A percentile compares a stretch with the other conserved stretches of the same genome.
These are phyloP conservation scores for Pogonus chalceus DNA, from an alignment of 1,140 invertebrate genomes.

Conservation along the genomic window DNA sequence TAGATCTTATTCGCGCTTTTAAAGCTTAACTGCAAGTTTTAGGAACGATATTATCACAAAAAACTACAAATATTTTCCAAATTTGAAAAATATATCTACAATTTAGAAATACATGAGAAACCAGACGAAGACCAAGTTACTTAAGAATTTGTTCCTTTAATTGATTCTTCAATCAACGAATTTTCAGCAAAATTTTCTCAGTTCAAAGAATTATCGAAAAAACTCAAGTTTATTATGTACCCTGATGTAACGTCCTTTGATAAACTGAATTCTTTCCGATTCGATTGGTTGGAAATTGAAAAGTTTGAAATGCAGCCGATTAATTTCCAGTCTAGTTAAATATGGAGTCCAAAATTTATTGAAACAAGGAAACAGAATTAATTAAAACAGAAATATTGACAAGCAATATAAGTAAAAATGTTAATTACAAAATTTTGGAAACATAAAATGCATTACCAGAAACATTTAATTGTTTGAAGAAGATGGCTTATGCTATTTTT, in stretches of 20 bases:
- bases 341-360: slow-evolving; percentile 21
- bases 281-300: slow-evolving; percentile 25
- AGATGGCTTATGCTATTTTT: slow-evolving; percentile 23
- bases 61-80: too few relatives aligned
- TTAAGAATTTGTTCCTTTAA: slow-evolving; percentile 23
- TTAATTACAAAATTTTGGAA: slow-evolving; percentile 8
- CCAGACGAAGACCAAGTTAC: too few relatives aligned
- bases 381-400: slow-evolving; percentile 17
- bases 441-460: slow-evolving; percentile 13
- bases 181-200: slow-evolving; percentile 23
- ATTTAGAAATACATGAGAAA: slow-evolving; percentile 16
- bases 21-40: slow-evolving; percentile 22
- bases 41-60: too few relatives aligned
- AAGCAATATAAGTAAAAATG: too few relatives aligned
- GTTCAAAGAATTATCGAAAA: slow-evolving; percentile 23
- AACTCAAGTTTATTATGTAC: slow-evolving; percentile 19
- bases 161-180: slow-evolving; percentile 24
- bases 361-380: slow-evolving; percentile 19
- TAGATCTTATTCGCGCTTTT: slow-evolving; percentile 16
- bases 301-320: slow-evolving; percentile 27
- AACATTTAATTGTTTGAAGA: slow-evolving; percentile 22
- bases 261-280: slow-evolving; percentile 17
- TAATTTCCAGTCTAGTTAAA: slow-evolving; percentile 24
- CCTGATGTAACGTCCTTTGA: slow-evolving; percentile 15
- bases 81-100: slow-evolving; percentile 28